Base-by-base conservation (phyloP, 2,113 vertebrate genomes). In the Phodopus roborovskii region DNA sequence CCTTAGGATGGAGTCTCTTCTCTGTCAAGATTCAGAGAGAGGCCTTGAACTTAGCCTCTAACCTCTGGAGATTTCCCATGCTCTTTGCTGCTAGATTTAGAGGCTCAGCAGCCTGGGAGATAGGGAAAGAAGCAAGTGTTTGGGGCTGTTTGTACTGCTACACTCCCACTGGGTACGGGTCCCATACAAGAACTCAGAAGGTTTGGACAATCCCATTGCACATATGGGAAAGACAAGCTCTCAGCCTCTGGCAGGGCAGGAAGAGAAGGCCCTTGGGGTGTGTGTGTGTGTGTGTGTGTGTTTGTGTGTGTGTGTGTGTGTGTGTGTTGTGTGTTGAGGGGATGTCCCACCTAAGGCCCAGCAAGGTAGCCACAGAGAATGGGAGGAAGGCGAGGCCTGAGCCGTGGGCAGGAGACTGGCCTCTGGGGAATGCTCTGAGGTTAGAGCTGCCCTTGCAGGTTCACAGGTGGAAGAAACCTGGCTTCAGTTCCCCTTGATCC, bases 401-500 rank as follows among this genome's bases (percentile, higher is more conserved):
- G 36, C 2, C 2, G 24, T 42, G 45, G 75, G 36, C 56, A 64
- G 82, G 42, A 90, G 74, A 30, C 42, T 70, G 62, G 81, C 71
- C 74, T 93, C 94, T 90, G 81, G 81, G 39, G 75, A 88, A 79
- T 39, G 64, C 78, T 50, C 26, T 58, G 87, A 88, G 70, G 42
- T 45, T 30, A 70, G 88, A 79, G 42, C 45, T 6, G 56, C 64
- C 42, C 68, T 79, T 16, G 77, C 58, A 50, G 39, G 77, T 88
- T 74, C 17, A 68, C 50, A 48, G 48, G 83, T 88, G n/a, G 70
- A 36, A 64, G 90, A 81, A 88, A 56, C 26, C 17, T 81, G 39
- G 79, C 48, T 79, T 62, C 33, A n/a, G 68, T 56, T 75, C 39
- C 16, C 71, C 53, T 30, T 53, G 33, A 15, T 4, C 30, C 81